Percentiles rank a stretch among this genome's conserved stretches.
phyloP scores from a whole-genome alignment of 2,113 vertebrate species.

The Australoheros scitulus region DNA sequence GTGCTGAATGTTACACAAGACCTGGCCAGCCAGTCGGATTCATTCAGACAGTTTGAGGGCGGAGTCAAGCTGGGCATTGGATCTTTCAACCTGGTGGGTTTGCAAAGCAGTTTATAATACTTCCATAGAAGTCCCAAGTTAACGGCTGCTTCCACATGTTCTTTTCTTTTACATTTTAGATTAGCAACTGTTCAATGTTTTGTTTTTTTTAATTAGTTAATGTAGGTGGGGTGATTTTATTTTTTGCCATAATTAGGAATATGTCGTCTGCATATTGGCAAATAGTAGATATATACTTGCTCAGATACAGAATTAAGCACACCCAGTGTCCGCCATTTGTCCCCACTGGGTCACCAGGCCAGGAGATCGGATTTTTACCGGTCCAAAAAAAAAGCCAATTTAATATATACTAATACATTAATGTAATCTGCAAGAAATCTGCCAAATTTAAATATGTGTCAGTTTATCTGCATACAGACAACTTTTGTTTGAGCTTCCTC shows the following conservation, averaged over 20 bases:
- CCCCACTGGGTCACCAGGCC: neutral
- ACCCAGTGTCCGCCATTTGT: neutral
- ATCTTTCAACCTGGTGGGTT: slow-evolving; percentile 93
- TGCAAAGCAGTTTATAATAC: too few relatives aligned
- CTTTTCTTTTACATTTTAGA: neutral
- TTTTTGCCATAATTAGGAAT: neutral
- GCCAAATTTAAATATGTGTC: neutral
- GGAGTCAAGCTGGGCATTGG: slow-evolving; percentile 95
- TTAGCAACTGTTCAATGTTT: too few relatives aligned
- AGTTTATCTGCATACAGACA: too few relatives aligned
- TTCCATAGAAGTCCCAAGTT: neutral
- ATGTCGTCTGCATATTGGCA: neutral
- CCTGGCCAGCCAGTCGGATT: slow-evolving; percentile 77
- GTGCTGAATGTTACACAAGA: slow-evolving; percentile 83
- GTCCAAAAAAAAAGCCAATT: neutral
- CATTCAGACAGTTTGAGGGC: slow-evolving; percentile 91
- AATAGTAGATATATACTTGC: neutral
- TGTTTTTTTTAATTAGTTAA: neutral
- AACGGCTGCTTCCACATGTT: neutral
- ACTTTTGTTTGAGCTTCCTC: neutral
- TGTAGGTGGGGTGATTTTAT: fast-evolving
- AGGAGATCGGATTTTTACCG: neutral
- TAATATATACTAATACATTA: fast-evolving
- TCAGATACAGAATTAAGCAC: neutral
- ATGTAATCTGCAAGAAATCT: neutral